These are phyloP conservation scores for Aproaerema taeniolella DNA, from an alignment of 2,888 invertebrate species.

Conservation along the genomic window DNA sequence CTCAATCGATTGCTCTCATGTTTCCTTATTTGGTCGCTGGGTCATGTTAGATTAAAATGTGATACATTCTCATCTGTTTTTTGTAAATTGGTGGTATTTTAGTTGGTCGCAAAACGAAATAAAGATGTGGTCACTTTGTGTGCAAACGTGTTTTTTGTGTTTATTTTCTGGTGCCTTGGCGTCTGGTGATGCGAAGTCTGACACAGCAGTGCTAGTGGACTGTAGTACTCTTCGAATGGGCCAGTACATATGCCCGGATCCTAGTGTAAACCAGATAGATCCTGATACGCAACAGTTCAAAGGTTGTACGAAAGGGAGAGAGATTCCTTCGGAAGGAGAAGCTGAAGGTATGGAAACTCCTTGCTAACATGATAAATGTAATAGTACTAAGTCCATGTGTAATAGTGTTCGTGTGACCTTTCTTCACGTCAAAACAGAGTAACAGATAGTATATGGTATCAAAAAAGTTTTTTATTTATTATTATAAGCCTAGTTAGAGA, in stretches of 20 bases:
- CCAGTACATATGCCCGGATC: conserved; percentile 90
- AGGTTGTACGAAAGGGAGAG: conserved; percentile 82
- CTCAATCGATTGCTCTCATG: too few relatives aligned
- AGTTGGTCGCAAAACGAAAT: too few relatives aligned
- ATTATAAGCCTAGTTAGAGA: too few relatives aligned
- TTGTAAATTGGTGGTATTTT: too few relatives aligned
- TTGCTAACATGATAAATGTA: not conserved
- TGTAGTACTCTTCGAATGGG: conserved; percentile 86
- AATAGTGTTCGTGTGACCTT: conserved; percentile 2
- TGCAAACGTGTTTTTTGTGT: too few relatives aligned
- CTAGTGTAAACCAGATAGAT: conserved; percentile 86
- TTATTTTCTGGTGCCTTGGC: conserved; percentile 30
- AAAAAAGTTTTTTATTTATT: too few relatives aligned
- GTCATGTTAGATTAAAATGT: too few relatives aligned
- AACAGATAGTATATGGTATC: too few relatives aligned
- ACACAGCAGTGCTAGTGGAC: conserved; percentile 67
- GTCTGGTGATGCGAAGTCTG: conserved; percentile 58
- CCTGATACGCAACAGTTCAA: conserved; percentile 91
- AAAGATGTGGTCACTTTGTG: too few relatives aligned
- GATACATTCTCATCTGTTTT: too few relatives aligned
- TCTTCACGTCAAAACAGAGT: too few relatives aligned
- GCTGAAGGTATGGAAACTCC: conserved; percentile 82
- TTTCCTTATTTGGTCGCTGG: too few relatives aligned
- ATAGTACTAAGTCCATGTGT: not conserved
- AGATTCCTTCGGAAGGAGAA: conserved; percentile 80